Evolutionary conservation across 2,113 vertebrate genomes (phyloP), one percentile per base, ranked within the genome.

Genomic region (Gopherus flavomarginatus): DNA sequence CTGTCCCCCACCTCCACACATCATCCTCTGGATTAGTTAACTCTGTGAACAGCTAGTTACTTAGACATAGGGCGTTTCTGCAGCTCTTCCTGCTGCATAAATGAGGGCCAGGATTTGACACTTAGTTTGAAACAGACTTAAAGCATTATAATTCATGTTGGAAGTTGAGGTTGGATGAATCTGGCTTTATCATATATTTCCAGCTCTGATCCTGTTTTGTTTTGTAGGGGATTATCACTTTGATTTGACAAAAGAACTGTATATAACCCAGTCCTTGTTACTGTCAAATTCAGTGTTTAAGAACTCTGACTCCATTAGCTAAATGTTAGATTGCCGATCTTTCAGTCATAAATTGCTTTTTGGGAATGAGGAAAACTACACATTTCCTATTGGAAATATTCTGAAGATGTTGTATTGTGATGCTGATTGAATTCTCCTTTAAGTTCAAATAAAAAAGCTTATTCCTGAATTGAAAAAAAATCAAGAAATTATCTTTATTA

Each of bases 241-340:
- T 94, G 88, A 96, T 88, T 88, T 97, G 92, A 97, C 96, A 88
- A 44, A 96, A 92, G 92, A 95, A 89, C 93, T 90, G 75, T 93
- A 94, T 92, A 94, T 92, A 97, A 96, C 95, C 97, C 92, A 79
- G 93, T 97, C 88, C 96, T 97, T 90, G 79, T 88, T 96, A 77
- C 88, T 80, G 86, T 86, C 8, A 35, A 96, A 88, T 94, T 97
- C 93, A 97, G 94, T 97, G 96, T 97, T 97, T 97, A 89, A 97
- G 72, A 91, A 96, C 79, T 54, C 90, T 89, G 94, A 97, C 96
- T 97, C 91, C 92, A 92, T 96, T 96, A 97, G 92, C 92, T 89
- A 95, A 21, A 97, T 95, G 95, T 87, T 91, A 94, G 96, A 89
- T 92, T 94, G 90, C 78, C 92, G 88, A 86, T 94, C 62, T 59